Evolutionary conservation across 2,888 invertebrate species (phyloP).

Genomic region (Latheticus oryzae): DNA sequence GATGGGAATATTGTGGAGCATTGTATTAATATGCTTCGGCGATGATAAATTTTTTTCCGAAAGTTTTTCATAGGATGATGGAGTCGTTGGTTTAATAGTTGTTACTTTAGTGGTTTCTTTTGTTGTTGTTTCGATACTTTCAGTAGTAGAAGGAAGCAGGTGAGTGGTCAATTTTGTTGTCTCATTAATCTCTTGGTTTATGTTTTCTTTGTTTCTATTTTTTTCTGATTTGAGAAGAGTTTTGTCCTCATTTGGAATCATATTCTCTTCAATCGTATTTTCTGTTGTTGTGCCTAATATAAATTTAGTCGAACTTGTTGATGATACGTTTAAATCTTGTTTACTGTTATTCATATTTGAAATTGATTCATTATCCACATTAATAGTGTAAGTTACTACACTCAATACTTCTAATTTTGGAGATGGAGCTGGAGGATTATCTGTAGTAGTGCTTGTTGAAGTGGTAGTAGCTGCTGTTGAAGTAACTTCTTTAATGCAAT

Average conservation of each 20-base stretch:
- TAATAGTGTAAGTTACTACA: slow-evolving; percentile 56
- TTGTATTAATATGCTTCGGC: slow-evolving; percentile 56
- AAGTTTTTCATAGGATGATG: slow-evolving; percentile 5
- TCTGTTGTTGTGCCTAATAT: slow-evolving; percentile 10
- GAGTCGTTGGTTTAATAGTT: slow-evolving; percentile 31
- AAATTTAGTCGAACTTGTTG: slow-evolving; percentile 7
- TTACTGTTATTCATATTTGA: slow-evolving; percentile 38
- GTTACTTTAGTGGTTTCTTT: slow-evolving; percentile 5
- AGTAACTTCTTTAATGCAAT: slow-evolving; percentile 35
- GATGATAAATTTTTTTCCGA: slow-evolving; percentile 24
- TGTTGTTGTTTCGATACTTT: background rate
- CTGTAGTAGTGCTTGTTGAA: slow-evolving; percentile 36
- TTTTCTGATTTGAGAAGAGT: slow-evolving; percentile 7
- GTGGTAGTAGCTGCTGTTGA: slow-evolving; percentile 10
- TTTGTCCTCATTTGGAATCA: slow-evolving; percentile 42
- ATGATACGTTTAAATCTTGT: background rate
- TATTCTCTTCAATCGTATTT: slow-evolving; percentile 43
- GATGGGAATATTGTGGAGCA: slow-evolving; percentile 49
- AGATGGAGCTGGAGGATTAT: slow-evolving; percentile 41
- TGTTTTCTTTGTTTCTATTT: background rate
- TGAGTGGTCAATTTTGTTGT: background rate
- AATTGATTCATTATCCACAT: slow-evolving; percentile 54
- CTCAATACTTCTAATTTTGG: slow-evolving; percentile 51
- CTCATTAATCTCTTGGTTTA: no score
- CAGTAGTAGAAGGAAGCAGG: slow-evolving; percentile 1